A percentile compares a stretch with the other conserved stretches of the same genome.
Evolutionary conservation across 2,113 vertebrate genomes (phyloP).

Genomic region (Psilopsiagon aurifrons): DNA sequence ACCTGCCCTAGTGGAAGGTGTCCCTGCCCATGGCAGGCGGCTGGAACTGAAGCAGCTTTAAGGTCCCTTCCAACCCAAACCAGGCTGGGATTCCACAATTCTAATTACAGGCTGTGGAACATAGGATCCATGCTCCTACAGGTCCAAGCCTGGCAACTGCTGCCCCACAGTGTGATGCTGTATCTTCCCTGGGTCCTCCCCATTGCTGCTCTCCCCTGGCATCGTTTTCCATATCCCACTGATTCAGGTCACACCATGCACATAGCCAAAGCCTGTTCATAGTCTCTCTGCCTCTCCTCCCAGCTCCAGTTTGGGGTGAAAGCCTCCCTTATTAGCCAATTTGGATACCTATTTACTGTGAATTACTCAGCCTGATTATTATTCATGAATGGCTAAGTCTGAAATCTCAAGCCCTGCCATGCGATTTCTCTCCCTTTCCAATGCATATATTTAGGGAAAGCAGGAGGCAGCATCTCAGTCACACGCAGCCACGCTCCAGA

Average conservation of each 20-base stretch:
- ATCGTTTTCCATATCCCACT: neutral
- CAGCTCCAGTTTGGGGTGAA: conserved; percentile 75
- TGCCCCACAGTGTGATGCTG: rapidly evolving
- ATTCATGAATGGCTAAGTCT: conserved; percentile 73
- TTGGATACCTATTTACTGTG: conserved; percentile 77
- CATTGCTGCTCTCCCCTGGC: neutral
- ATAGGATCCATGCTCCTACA: rapidly evolving
- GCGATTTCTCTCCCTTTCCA: conserved; percentile 37
- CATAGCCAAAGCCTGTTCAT: neutral
- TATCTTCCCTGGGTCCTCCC: neutral
- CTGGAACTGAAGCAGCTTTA: neutral
- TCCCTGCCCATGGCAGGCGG: neutral
- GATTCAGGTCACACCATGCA: conserved; percentile 44
- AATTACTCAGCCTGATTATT: conserved; percentile 79
- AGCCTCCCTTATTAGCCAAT: conserved; percentile 79
- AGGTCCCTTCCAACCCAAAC: neutral
- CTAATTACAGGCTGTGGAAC: neutral
- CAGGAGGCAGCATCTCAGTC: neutral
- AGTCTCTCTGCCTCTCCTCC: conserved; percentile 43
- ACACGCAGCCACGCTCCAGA: neutral
- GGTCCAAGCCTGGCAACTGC: neutral
- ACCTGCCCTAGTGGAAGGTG: neutral
- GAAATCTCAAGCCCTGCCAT: conserved; percentile 64
- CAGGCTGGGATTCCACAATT: neutral
- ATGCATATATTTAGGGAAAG: conserved; percentile 34